Conservation (phyloP, 2,888 invertebrate genomes). For the Rhagonycha fulva region DNA sequence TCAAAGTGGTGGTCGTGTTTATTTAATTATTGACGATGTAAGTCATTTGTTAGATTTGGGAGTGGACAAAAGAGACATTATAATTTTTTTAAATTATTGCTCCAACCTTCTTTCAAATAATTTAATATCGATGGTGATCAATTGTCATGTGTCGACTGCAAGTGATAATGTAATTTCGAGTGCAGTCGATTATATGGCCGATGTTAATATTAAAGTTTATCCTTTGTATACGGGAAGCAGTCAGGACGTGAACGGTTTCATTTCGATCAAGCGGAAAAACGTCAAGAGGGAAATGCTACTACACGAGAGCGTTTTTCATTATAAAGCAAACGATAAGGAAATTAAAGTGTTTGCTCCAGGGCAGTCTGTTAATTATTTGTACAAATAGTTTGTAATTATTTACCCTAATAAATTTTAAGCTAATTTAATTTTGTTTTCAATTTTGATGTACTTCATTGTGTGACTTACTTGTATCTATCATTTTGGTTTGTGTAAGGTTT, state of each 20-base stretch:
- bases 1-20: conserved; percentile 38
- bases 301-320: conserved; percentile 58
- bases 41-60: conserved; percentile 72
- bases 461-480: background rate
- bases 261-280: conserved; percentile 59
- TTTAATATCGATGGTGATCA: conserved; percentile 60
- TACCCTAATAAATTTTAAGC: background rate
- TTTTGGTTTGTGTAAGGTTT: no score
- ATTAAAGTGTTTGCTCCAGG: conserved; percentile 76
- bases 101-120: conserved; percentile 51
- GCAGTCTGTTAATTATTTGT: conserved; percentile 48
- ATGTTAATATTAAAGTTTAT: conserved; percentile 66
- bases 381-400: conserved; percentile 7
- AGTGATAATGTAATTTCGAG: conserved; percentile 63
- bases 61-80: conserved; percentile 59
- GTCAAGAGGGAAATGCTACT: conserved; percentile 9
- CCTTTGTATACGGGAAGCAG: conserved; percentile 74
- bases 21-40: conserved; percentile 72
- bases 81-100: conserved; percentile 58
- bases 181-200: conserved; percentile 65
- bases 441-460: background rate
- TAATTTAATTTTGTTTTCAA: background rate
- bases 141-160: conserved; percentile 63
- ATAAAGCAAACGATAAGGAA: conserved; percentile 75
- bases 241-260: conserved; percentile 71